These are phyloP conservation scores for Prietella phreatophila DNA, from an alignment of 2,113 vertebrate genomes.

Conservation along the genomic window DNA sequence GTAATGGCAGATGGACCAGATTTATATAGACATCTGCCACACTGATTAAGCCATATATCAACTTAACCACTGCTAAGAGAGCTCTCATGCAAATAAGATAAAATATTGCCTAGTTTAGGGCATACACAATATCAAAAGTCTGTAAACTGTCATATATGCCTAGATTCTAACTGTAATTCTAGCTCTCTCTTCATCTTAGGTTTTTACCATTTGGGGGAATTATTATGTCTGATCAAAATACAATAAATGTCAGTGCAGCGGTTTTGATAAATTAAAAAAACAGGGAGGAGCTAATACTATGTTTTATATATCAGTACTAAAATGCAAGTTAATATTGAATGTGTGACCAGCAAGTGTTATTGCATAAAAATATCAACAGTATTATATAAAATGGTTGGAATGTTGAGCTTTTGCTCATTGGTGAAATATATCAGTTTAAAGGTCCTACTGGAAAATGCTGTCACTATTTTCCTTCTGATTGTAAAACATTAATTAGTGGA, in stretches of 20 bases:
- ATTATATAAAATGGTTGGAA: background rate
- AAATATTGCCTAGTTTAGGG: conserved; percentile 59
- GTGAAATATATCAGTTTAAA: conserved; percentile 50
- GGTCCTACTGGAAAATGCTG: conserved; percentile 66
- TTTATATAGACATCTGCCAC: conserved; percentile 73
- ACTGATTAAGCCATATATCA: conserved; percentile 77
- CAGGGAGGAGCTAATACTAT: background rate
- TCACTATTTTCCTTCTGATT: conserved; percentile 71
- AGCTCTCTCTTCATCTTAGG: background rate
- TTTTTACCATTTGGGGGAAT: background rate
- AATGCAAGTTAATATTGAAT: background rate
- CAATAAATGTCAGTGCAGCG: background rate
- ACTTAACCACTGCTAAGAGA: conserved; percentile 76
- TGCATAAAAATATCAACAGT: background rate
- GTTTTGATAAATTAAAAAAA: background rate
- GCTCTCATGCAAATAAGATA: conserved; percentile 77
- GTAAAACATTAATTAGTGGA: conserved; percentile 70
- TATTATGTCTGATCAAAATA: background rate
- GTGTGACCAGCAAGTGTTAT: background rate
- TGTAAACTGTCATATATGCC: conserved; percentile 31
- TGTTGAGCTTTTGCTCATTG: background rate
- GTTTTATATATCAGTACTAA: background rate
- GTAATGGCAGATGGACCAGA: conserved; percentile 84
- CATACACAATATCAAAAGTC: conserved; percentile 38
- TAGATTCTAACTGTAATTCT: conserved; percentile 7